These are phyloP conservation scores for Rhea americana DNA, from an alignment of 2,113 vertebrate genomes.

Conservation along the genomic window DNA sequence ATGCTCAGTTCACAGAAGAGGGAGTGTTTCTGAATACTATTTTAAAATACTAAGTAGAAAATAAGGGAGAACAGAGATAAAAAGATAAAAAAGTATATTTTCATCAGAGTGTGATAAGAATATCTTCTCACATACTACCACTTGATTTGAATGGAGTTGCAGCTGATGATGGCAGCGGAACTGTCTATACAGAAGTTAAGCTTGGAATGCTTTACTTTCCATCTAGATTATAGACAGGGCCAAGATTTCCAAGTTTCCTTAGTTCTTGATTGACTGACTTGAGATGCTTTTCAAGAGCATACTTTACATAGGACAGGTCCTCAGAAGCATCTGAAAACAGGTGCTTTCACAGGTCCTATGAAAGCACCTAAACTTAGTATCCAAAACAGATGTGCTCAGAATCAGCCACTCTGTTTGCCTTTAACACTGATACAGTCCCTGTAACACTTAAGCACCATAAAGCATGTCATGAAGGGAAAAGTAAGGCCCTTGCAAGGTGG, in stretches of 20 bases:
- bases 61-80: background rate
- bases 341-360: background rate
- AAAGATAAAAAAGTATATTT: background rate
- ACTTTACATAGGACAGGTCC: background rate
- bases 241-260: background rate
- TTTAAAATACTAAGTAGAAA: conserved; percentile 34
- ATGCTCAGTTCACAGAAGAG: background rate
- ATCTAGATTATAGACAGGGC: background rate
- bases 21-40: background rate
- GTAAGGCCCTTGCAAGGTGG: background rate
- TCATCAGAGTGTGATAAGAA: background rate
- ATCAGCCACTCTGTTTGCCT: background rate
- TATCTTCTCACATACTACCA: background rate
- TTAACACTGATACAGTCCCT: background rate
- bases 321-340: background rate
- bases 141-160: background rate
- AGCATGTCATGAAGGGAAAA: background rate
- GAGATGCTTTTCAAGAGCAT: background rate
- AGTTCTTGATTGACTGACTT: background rate
- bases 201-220: background rate
- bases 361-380: background rate
- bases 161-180: background rate
- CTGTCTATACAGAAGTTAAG: background rate
- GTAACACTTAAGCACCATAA: background rate
- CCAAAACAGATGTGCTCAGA: background rate